A percentile compares a stretch with the other conserved stretches of the same genome.
Conservation (phyloP, 1,140 invertebrate species). For the Aricia agestis region DNA sequence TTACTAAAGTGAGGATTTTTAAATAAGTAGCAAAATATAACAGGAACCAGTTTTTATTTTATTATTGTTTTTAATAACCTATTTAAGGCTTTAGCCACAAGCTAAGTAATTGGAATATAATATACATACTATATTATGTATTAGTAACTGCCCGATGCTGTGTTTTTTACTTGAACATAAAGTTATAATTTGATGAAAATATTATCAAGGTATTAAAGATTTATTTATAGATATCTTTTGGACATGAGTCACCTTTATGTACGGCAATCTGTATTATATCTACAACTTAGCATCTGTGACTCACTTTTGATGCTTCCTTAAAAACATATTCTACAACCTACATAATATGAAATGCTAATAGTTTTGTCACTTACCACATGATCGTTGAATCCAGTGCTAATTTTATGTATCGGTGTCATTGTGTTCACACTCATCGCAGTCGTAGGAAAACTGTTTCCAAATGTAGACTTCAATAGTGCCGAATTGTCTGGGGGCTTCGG, state of each 20-base stretch:
- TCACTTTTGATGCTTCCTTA: not conserved
- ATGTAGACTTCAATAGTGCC: slow-evolving; percentile 57
- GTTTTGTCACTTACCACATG: slow-evolving; percentile 52
- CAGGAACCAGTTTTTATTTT: too few species aligned
- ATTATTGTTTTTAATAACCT: too few species aligned
- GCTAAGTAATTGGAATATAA: too few species aligned
- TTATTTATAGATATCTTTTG: not conserved
- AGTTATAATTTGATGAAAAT: too few species aligned
- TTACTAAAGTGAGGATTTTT: not conserved
- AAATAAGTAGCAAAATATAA: not conserved
- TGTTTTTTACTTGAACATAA: too few species aligned
- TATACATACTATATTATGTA: too few species aligned
- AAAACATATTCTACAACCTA: not conserved
- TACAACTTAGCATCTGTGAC: not conserved
- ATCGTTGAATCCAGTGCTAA: slow-evolving; percentile 49
- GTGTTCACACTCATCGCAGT: slow-evolving; percentile 66
- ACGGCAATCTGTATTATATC: not conserved
- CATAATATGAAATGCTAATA: not conserved
- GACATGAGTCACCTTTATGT: not conserved
- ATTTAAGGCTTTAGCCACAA: too few species aligned
- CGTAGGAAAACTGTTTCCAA: slow-evolving; percentile 49
- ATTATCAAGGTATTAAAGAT: too few species aligned
- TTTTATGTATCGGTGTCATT: slow-evolving; percentile 60
- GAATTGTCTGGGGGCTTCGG: slow-evolving; percentile 80
- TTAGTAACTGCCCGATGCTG: too few species aligned